Evolutionary conservation across 2,797 vertebrate genomes (phyloP).

Genomic region (Peromyscus attwateri): DNA sequence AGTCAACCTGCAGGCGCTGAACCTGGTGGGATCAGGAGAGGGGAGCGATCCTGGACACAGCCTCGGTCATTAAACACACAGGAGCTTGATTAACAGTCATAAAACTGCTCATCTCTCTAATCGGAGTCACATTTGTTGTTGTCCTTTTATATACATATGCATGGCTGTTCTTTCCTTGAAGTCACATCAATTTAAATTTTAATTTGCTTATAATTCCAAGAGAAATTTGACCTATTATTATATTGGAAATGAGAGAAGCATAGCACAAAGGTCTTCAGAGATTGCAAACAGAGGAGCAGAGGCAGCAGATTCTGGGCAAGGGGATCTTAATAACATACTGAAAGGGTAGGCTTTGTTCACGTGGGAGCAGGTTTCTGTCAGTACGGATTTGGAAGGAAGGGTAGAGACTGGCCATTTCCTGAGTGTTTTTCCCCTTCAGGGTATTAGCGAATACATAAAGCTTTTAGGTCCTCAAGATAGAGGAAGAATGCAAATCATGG

Average conservation of each 20-base stretch:
- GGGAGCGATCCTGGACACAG: neutral
- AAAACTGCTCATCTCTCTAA: slow-evolving; percentile 17
- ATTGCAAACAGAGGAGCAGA: neutral
- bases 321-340: neutral
- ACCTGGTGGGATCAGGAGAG: neutral
- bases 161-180: slow-evolving; percentile 45
- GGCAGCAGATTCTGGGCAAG: neutral
- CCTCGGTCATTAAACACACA: neutral
- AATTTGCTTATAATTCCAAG: slow-evolving; percentile 64
- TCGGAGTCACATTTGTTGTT: neutral
- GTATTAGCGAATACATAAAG: neutral
- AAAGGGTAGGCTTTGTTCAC: neutral
- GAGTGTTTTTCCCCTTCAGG: neutral
- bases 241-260: slow-evolving; percentile 55
- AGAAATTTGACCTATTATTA: slow-evolving; percentile 59
- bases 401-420: neutral
- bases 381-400: neutral
- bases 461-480: slow-evolving; percentile 16
- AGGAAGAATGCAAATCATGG: neutral
- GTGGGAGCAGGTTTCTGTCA: neutral
- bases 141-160: slow-evolving; percentile 14
- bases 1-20: neutral
- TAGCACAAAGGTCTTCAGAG: slow-evolving; percentile 20
- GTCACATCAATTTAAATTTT: slow-evolving; percentile 66
- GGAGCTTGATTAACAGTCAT: neutral